phyloP scores from a whole-genome alignment of 2,113 vertebrate species.

The Andinoacara biseriatus region DNA sequence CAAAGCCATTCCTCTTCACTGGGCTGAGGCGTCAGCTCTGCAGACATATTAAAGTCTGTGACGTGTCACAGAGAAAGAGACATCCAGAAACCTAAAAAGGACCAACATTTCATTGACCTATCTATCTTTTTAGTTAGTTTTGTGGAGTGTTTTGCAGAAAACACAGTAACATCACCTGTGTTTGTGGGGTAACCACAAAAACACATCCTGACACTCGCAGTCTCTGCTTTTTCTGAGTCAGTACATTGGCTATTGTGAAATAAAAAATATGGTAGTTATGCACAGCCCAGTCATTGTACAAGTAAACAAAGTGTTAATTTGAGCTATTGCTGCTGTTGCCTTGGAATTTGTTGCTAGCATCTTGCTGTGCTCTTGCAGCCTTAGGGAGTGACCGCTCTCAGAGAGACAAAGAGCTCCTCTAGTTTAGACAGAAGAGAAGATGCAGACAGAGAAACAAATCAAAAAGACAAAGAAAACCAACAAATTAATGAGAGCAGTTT shows the following conservation, averaged over 20 bases:
- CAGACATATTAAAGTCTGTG: constrained; percentile 24
- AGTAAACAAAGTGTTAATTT: constrained; percentile 65
- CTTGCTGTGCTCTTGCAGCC: constrained; percentile 51
- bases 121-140: neutral
- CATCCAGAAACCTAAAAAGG: neutral
- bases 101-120: neutral
- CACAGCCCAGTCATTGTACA: constrained; percentile 6
- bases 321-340: constrained; percentile 68
- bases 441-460: neutral
- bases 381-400: constrained; percentile 41
- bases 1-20: constrained; percentile 31
- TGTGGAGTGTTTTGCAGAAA: neutral
- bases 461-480: neutral
- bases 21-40: neutral
- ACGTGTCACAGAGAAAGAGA: neutral
- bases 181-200: neutral
- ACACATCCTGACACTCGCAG: neutral
- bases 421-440: neutral
- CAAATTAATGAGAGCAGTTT: neutral
- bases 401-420: constrained; percentile 24
- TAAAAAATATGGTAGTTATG: neutral
- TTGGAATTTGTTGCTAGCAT: constrained; percentile 72
- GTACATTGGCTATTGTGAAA: neutral
- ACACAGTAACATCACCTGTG: neutral
- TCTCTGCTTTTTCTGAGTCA: accelerated